These are phyloP conservation scores for Luperina testacea DNA, from an alignment of 2,888 invertebrate genomes.

Conservation along the genomic window DNA sequence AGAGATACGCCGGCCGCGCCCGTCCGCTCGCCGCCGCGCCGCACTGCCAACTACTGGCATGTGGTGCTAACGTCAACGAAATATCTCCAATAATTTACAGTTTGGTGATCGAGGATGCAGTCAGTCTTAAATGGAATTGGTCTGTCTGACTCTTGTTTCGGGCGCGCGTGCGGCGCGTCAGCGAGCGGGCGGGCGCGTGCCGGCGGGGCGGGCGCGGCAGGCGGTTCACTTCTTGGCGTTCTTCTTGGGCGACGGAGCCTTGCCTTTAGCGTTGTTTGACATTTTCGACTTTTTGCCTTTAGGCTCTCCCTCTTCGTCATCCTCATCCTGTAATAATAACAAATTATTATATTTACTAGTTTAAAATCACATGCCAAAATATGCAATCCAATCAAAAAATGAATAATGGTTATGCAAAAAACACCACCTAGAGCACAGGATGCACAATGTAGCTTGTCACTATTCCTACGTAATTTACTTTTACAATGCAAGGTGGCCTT, in stretches of 20 bases:
- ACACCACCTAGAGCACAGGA: constrained; percentile 12
- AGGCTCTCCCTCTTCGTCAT: constrained; percentile 94
- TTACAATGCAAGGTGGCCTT: constrained; percentile 9
- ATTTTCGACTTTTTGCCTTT: constrained; percentile 95
- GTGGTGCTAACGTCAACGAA: constrained; percentile 50
- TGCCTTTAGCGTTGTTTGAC: constrained; percentile 93
- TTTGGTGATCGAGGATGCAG: constrained; percentile 60
- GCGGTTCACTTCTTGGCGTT: constrained; percentile 90
- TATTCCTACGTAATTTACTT: neutral
- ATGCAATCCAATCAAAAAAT: constrained; percentile 8
- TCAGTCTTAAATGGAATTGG: constrained; percentile 68
- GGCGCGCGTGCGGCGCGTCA: constrained; percentile 45
- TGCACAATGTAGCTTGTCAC: neutral
- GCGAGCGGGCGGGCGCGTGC: constrained; percentile 51
- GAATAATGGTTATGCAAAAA: constrained; percentile 23
- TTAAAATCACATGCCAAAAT: neutral
- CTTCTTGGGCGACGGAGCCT: constrained; percentile 93
- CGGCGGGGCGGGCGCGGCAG: constrained; percentile 63
- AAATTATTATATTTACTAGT: neutral
- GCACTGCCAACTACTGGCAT: constrained; percentile 54
- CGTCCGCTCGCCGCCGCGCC: constrained; percentile 48
- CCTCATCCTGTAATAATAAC: constrained; percentile 89
- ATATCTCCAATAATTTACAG: constrained; percentile 56
- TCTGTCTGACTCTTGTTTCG: constrained; percentile 57
- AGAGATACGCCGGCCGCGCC: constrained; percentile 65